Evolutionary conservation across 2,888 invertebrate species (phyloP), one percentile per base, ranked within the genome.

Genomic region (Scaptodrosophila latifasciaeformis): DNA sequence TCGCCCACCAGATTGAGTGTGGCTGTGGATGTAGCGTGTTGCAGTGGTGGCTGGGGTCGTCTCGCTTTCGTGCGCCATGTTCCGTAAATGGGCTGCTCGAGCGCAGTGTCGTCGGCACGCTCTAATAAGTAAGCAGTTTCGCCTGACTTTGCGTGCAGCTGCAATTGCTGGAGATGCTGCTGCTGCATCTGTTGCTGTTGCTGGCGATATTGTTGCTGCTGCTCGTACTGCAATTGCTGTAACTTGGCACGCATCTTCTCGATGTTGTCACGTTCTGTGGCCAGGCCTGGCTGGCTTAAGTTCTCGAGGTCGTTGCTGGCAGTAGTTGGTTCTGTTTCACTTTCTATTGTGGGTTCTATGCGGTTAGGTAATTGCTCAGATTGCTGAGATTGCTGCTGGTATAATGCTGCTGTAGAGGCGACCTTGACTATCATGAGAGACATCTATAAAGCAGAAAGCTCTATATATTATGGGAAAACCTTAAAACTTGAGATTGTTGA

Each of bases 41-140:
- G 68, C 57, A 59, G 35, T 54, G 70, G 67, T 37, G 67, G 62
- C 49, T 72, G 76, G 54, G 83, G 79, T 78, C 83, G 83, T 82
- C 77, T 83, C 83, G 84, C 84, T 83, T 84, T 83, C 83, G 82
- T 77, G 80, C 77, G 82, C 83, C 83, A 83, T 65, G 83, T 82
- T 67, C 82, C 83, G 66, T 83, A 83, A 70, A 84, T 83, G 58
- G 84, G 76, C 50, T 74, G 76, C 49, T 71, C 64, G 29, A 15
- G 67, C 44, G 60, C 65, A 47, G 56, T 64, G 55, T 70, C 72
- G 64, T 83, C 84, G 68, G 67, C 75, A 82, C 83, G 83, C 82
- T 83, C 84, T 80, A 83, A 71, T 84, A 84, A 82, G 46, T 84
- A 84, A 17, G 84, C 80, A 58, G 76, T 82, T 76, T 83, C 83